A percentile compares a stretch with the other conserved stretches of the same genome.
Evolutionary conservation across 2,797 vertebrate genomes (phyloP).

Genomic region (Synanceia verrucosa): DNA sequence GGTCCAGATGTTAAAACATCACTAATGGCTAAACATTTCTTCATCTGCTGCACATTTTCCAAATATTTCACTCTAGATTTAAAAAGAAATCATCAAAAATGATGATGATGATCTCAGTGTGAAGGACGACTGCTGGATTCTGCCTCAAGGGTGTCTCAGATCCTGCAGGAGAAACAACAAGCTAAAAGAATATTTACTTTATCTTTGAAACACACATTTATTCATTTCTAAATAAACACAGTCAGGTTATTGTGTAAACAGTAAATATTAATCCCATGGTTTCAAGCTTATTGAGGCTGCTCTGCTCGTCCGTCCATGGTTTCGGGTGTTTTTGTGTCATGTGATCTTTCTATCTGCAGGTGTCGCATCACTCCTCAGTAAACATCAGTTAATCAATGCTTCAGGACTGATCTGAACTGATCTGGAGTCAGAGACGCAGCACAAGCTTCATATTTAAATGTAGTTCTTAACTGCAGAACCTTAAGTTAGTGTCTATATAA

Average conservation of each 20-base stretch:
- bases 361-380: background rate
- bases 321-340: background rate
- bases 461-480: constrained; percentile 1
- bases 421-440: constrained; percentile 26
- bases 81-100: no score
- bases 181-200: no score
- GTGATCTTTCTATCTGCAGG: background rate
- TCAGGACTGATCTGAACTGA: background rate
- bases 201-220: background rate
- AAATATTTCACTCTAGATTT: background rate
- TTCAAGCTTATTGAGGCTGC: background rate
- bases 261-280: background rate
- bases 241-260: background rate
- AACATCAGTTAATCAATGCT: background rate
- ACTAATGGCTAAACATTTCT: no score
- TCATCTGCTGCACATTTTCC: background rate
- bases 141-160: no score
- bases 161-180: background rate
- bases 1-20: background rate
- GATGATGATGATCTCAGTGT: background rate
- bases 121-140: background rate
- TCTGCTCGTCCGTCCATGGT: background rate
- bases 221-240: background rate
- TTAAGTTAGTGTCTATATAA: constrained; percentile 60
- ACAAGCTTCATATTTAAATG: background rate